These are phyloP conservation scores for Muricea muricata DNA, from an alignment of 92 coral and sea anemone species.

Conservation along the genomic window DNA sequence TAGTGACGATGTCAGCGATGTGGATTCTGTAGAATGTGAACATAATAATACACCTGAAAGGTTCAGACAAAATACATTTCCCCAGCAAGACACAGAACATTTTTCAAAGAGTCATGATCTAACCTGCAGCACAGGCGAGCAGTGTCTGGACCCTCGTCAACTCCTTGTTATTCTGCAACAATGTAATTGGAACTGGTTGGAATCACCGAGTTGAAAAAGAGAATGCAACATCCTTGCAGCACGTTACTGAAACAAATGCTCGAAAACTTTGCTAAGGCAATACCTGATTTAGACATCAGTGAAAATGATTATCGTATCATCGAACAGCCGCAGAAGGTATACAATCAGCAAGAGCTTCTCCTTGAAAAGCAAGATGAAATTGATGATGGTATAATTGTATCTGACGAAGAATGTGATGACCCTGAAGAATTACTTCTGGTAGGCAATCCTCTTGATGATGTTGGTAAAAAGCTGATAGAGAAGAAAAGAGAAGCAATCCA, in stretches of 20 bases:
- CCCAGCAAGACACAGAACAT: too few species aligned
- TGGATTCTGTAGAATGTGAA: neutral
- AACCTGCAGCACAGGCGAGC: conserved; percentile 32
- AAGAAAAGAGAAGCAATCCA: conserved; percentile 28
- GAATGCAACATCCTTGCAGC: conserved; percentile 23
- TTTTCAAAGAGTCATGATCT: neutral
- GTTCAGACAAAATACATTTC: neutral
- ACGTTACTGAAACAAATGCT: conserved; percentile 36
- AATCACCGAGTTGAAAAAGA: conserved; percentile 22
- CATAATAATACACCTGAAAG: neutral
- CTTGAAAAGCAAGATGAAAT: neutral
- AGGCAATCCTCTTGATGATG: conserved; percentile 5
- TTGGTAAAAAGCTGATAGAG: conserved; percentile 18
- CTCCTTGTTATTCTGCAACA: conserved; percentile 33
- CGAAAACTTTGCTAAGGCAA: conserved; percentile 36
- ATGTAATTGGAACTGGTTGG: conserved; percentile 62
- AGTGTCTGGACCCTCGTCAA: conserved; percentile 38
- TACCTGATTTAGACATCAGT: conserved; percentile 42
- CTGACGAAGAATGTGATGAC: conserved; percentile 34
- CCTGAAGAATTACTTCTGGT: conserved; percentile 43
- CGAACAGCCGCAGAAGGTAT: conserved; percentile 52
- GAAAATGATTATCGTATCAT: conserved; percentile 6
- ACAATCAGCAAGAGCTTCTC: neutral
- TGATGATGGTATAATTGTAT: conserved; percentile 42
- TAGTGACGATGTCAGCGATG: conserved; percentile 14